phyloP scores from a whole-genome alignment of 2,888 invertebrate genomes.

The Spisula solida region DNA sequence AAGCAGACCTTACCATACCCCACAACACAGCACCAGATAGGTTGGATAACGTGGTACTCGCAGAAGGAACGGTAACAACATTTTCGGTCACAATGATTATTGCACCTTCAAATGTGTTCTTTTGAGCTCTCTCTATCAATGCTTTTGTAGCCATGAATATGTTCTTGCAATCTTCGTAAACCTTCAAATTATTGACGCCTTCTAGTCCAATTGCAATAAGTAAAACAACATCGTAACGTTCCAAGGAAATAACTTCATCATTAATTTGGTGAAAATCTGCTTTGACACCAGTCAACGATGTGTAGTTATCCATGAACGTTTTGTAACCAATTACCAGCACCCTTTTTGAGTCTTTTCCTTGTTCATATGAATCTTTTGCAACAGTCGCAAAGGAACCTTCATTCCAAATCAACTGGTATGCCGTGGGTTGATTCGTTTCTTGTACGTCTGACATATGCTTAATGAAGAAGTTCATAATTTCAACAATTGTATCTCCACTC shows the following conservation, averaged over 20 bases:
- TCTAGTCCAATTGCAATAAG: not conserved
- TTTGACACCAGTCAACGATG: not conserved
- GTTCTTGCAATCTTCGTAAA: not conserved
- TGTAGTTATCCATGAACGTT: not conserved
- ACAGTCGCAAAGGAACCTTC: not conserved
- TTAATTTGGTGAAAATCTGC: not conserved
- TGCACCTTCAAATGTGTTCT: not conserved
- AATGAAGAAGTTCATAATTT: not conserved
- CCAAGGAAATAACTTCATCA: not conserved
- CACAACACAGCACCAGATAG: slow-evolving; percentile 65
- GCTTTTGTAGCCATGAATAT: not conserved
- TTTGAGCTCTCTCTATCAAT: not conserved
- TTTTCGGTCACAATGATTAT: slow-evolving; percentile 54
- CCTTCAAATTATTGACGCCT: not conserved
- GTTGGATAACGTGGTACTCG: not conserved
- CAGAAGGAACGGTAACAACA: not conserved
- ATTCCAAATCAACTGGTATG: not conserved
- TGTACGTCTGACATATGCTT: not conserved
- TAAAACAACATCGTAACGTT: not conserved
- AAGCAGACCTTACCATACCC: slow-evolving; percentile 66
- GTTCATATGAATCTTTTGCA: not conserved
- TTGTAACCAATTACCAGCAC: not conserved
- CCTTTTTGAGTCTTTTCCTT: not conserved
- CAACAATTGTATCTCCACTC: slow-evolving; percentile 70
- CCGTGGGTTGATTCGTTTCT: not conserved